Base-by-base conservation (phyloP, 1,140 invertebrate genomes). In the Ceratosolen solmsi region DNA sequence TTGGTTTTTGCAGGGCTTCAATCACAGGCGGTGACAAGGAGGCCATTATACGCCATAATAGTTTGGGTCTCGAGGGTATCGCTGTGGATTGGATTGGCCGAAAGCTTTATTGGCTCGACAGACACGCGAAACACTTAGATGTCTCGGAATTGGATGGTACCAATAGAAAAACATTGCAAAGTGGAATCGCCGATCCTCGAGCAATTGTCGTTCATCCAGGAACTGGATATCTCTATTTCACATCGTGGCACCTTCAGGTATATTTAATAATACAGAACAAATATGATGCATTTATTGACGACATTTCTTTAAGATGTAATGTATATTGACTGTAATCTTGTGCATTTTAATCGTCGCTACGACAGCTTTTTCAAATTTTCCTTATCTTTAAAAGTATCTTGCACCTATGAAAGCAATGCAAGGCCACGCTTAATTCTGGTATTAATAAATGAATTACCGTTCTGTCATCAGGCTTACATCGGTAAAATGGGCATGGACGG, bases 401-500 rank as follows among this genome's bases (percentile, higher is more conserved):
- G n/a, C n/a, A n/a, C n/a, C n/a, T n/a, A n/a, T n/a, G n/a, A n/a
- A n/a, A n/a, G n/a, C n/a, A n/a, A n/a, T n/a, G n/a, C n/a, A n/a
- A n/a, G n/a, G n/a, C n/a, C n/a, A n/a, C n/a, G n/a, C n/a, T n/a
- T n/a, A n/a, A n/a, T n/a, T n/a, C n/a, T n/a, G n/a, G n/a, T n/a
- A n/a, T n/a, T n/a, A 46, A 46, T 46, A 13, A 46, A 46, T 46
- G 41, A 7, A 46, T 7, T 46, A n/a, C 25, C n/a, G 7, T 8
- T 60, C 27, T 9, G 22, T 7, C 22, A 25, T 20, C 63, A 98
- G 92, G 97, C 98, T 0, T 99, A 97, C 88, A 99, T 99, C 84
- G 98, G 96, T n/a, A 96, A 98, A 90, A 95, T 99, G 90, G 98
- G 98, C 71, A 97, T 99, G 97, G 98, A 99, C 88, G 99, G 98